Evolutionary conservation across 37 sponge, comb jelly and placozoan species (phyloP).

Genomic region (Hexactinellida sp.): DNA sequence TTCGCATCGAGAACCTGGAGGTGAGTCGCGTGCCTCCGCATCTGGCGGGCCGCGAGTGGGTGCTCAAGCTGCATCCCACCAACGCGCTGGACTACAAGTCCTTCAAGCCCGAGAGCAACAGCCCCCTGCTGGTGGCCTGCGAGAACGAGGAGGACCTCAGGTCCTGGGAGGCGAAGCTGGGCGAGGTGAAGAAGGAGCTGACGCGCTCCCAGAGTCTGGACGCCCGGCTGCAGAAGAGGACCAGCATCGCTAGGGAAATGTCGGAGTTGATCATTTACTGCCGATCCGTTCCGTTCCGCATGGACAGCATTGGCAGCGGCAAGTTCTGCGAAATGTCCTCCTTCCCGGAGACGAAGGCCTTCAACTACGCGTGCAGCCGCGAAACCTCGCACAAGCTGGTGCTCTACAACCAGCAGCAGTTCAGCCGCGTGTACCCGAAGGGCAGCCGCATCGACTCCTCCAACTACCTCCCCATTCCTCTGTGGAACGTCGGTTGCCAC

Average conservation of each 20-base stretch:
- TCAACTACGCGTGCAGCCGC: neutral
- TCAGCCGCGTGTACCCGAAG: conserved; percentile 89
- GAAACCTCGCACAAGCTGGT: neutral
- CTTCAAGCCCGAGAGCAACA: neutral
- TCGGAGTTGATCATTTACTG: conserved; percentile 90
- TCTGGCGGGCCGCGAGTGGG: neutral
- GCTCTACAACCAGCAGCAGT: conserved; percentile 44
- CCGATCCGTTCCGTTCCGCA: conserved; percentile 48
- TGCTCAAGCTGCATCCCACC: neutral
- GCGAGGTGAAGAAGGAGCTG: neutral
- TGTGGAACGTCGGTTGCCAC: conserved; percentile 92
- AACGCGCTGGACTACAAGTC: neutral
- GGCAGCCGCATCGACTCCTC: conserved; percentile 79
- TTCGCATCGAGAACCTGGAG: neutral
- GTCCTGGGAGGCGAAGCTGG: neutral
- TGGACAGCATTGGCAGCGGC: conserved; percentile 44
- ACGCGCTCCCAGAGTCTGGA: neutral
- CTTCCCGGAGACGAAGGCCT: conserved; percentile 77
- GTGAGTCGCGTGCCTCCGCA: neutral
- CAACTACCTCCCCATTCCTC: conserved; percentile 81
- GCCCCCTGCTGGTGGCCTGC: neutral
- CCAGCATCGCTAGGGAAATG: conserved; percentile 68
- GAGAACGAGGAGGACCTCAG: neutral
- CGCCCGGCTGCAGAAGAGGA: conserved; percentile 26
- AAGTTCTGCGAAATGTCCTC: conserved; percentile 87